Percentiles rank a stretch among this genome's conserved stretches.
These are phyloP conservation scores for Lochmaea crataegi DNA, from an alignment of 2,888 invertebrate species.

Conservation along the genomic window DNA sequence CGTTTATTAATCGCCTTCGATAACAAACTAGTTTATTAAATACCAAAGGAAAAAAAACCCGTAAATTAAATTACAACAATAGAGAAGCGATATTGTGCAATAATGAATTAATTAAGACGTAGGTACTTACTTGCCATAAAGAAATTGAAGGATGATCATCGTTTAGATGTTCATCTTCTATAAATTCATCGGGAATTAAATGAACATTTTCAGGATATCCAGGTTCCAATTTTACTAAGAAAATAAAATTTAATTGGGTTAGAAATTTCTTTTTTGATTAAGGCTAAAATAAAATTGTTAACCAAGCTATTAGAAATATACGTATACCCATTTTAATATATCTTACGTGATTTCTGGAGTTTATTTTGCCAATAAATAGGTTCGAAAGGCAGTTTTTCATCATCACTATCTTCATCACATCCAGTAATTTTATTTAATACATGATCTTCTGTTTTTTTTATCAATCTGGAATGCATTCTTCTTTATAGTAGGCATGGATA, in stretches of 20 bases:
- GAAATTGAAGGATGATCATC: conserved; percentile 57
- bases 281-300: conserved; percentile 35
- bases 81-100: conserved; percentile 11
- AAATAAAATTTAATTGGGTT: conserved; percentile 33
- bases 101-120: conserved; percentile 10
- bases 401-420: conserved; percentile 53
- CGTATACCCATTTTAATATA: conserved; percentile 22
- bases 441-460: conserved; percentile 53
- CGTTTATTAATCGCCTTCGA: too few relatives aligned
- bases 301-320: background rate
- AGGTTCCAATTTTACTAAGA: conserved; percentile 44
- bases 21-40: too few relatives aligned
- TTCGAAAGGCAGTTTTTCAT: conserved; percentile 53
- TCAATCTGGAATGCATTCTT: conserved; percentile 56
- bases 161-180: conserved; percentile 48
- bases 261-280: conserved; percentile 35
- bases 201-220: conserved; percentile 17
- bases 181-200: conserved; percentile 43
- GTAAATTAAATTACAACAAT: background rate
- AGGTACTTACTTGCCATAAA: conserved; percentile 54
- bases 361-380: conserved; percentile 49
- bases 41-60: too few relatives aligned
- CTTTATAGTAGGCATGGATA: conserved; percentile 54
- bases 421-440: conserved; percentile 54
- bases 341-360: conserved; percentile 47